Base-by-base conservation (phyloP, 1,140 invertebrate genomes). In the Leptonema lineaticorne region DNA sequence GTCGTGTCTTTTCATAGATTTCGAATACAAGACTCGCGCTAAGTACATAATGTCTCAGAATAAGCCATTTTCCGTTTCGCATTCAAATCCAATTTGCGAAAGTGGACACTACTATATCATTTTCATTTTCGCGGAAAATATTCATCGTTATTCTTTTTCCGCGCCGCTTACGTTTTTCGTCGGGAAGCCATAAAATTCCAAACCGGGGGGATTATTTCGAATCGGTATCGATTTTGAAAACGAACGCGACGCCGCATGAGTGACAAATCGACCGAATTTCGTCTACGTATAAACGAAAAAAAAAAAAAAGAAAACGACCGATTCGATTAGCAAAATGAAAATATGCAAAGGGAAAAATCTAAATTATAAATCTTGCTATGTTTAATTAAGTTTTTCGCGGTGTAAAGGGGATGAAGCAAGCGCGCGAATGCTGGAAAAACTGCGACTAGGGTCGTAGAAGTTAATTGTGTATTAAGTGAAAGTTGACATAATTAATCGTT, bases 101-200 rank as follows among this genome's bases (percentile, higher is more conserved):
- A 71, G 69, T 71, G 69, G 69, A 71, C 66, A 65, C 11, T 48
- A 62, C 62, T 48, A 68, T 68, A 71, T 66, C 66, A 53, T 46
- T 68, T 64, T 68, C 66, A 58, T 28, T 71, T 71, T 66, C 69
- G 63, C 37, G 45, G 69, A 71, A 71, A 41, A 24, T 57, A 45
- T 16, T 69, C 48, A 65, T 58, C 37, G 60, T n/a, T n/a, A 30
- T 29, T 68, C 45, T 60, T 41, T 41, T 41, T 9, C 16, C 37
- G 11, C 37, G 37, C 37, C 16, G 11, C 16, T 50, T 28, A n/a
- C 16, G 37, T 56, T 59, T 71, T 67, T 68, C 53, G 37, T 68
- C 68, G 64, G 69, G 69, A 71, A 71, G 69, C 69, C 69, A 71
- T 71, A 71, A 71, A 71, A 65, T 65, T 29, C 48, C 59, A 68